Base-by-base conservation (phyloP, 2,888 invertebrate species). In the Heteromurus nitidus region DNA sequence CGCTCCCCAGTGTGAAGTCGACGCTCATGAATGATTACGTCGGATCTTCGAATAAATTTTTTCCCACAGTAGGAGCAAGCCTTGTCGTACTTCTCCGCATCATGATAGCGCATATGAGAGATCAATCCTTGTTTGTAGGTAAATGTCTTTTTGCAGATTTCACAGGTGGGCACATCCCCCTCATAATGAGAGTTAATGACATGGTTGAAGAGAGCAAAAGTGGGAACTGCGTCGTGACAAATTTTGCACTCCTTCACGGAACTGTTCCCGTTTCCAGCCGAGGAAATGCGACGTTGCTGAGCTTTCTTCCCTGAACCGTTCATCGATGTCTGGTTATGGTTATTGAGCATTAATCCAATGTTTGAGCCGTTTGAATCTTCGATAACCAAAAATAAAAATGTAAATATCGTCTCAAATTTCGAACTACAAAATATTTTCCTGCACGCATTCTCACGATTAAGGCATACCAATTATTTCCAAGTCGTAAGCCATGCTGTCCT, bases 51-150 rank as follows among this genome's bases (percentile, higher is more conserved):
- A 53, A 79, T 79, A 70, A 79, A 79, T 31, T 58, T 62, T 24
- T 79, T 73, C 18, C 77, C 77, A 50, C 77, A 79, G 42, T 64
- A 79, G 5, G 69, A 70, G 20, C 77, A 79, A 11, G 69, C 77
- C 64, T 79, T 79, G 42, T 79, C 77, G 53, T 79, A 79, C 64
- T 79, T 79, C 18, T 60, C 53, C n/a, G 55, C 77, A 47, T 79
- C 77, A 28, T 79, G 77, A 22, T 79, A 79, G 31, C 77, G 77
- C 77, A 79, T 79, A n/a, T 79, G 77, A 47, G 77, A 79, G 77
- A 79, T 79, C 77, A 79, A 70, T 70, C 77, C 77, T 64, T 79
- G 77, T 42, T 60, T 69, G 53, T 79, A 79, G 53, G 77, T 79
- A 30, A 79, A 79, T 28, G 69, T 70, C 70, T 79, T 79, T 31